Evolutionary conservation across 2,797 vertebrate genomes (phyloP).

Genomic region (Meda fulgida): DNA sequence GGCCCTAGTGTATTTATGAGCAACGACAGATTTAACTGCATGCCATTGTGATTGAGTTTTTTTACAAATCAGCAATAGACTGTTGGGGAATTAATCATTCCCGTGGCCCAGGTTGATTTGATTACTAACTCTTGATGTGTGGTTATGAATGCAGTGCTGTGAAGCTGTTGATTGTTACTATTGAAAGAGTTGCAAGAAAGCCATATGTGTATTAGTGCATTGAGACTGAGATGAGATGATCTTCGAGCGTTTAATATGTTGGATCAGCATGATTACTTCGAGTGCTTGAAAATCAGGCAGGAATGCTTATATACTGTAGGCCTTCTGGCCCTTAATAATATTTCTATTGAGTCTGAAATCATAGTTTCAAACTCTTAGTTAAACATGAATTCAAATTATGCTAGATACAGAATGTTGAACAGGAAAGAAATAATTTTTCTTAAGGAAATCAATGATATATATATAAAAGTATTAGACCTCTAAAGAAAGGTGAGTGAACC

Average conservation of each 20-base stretch:
- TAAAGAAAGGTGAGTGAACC: background rate
- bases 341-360: background rate
- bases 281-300: conserved; percentile 32
- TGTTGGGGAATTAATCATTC: conserved; percentile 30
- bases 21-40: conserved; percentile 24
- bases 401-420: background rate
- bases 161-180: conserved; percentile 22
- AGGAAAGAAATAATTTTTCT: background rate
- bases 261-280: conserved; percentile 40
- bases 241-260: conserved; percentile 32
- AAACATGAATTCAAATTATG: background rate
- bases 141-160: conserved; percentile 5
- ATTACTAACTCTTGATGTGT: conserved; percentile 34
- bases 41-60: conserved; percentile 25
- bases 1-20: conserved; percentile 27
- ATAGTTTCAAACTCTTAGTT: background rate
- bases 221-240: conserved; percentile 32
- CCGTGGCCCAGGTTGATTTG: conserved; percentile 40
- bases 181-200: conserved; percentile 17
- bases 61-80: conserved; percentile 17
- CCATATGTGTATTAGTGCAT: conserved; percentile 26
- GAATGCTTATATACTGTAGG: background rate
- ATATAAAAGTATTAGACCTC: background rate
- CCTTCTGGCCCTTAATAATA: background rate
- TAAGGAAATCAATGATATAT: background rate